Percentiles rank a stretch among this genome's conserved stretches.
phyloP scores from a whole-genome alignment of 2,797 vertebrate species.

The Epinephelus malabaricus region DNA sequence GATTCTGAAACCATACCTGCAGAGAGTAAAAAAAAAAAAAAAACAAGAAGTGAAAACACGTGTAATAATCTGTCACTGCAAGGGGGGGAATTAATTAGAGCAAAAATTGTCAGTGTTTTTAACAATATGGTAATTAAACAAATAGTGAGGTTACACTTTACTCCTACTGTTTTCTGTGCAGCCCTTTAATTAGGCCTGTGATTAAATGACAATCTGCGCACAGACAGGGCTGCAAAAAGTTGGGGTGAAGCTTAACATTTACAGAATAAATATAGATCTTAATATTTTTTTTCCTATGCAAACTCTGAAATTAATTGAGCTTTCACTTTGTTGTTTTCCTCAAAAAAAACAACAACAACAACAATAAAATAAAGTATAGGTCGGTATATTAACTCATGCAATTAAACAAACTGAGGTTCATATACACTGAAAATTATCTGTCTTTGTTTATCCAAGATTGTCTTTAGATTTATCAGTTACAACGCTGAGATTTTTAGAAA shows the following conservation, averaged over 20 bases:
- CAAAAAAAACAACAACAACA: neutral
- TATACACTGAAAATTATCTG: neutral
- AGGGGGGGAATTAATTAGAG: conserved; percentile 30
- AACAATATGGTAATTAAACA: conserved; percentile 51
- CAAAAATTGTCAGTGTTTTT: conserved; percentile 16
- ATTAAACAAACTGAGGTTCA: neutral
- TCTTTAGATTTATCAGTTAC: neutral
- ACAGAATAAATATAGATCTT: neutral
- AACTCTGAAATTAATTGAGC: neutral
- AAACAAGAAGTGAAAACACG: neutral
- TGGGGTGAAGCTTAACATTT: neutral
- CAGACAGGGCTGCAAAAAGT: conserved; percentile 12
- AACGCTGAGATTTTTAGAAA: neutral
- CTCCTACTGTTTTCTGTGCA: conserved; percentile 20
- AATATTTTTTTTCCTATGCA: neutral
- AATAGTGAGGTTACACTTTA: conserved; percentile 36
- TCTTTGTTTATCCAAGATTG: neutral
- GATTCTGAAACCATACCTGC: conserved; percentile 99
- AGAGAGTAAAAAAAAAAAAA: conserved; percentile 44
- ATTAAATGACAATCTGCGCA: conserved; percentile 27
- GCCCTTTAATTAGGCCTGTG: conserved; percentile 59
- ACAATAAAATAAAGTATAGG: neutral
- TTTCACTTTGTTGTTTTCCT: neutral
- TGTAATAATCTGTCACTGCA: conserved; percentile 28
- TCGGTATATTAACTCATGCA: neutral